These are phyloP conservation scores for Nylanderia fulva DNA, from an alignment of 1,140 invertebrate genomes.

Conservation along the genomic window DNA sequence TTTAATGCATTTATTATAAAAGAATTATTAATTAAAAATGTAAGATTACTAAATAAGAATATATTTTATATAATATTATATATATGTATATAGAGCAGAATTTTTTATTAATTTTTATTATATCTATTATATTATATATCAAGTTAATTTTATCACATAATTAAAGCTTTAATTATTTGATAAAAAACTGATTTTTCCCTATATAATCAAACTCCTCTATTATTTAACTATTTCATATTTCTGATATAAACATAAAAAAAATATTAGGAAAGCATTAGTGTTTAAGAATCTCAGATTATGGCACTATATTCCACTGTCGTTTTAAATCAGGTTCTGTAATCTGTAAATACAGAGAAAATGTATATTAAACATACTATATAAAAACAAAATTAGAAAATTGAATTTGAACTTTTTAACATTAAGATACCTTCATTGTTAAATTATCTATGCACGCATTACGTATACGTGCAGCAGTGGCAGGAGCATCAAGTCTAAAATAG, in stretches of 20 bases:
- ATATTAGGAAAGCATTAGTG: neutral
- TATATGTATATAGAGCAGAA: neutral
- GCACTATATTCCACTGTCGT: slow-evolving; percentile 75
- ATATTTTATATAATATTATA: too few species aligned
- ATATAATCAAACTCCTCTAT: neutral
- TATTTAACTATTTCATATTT: slow-evolving; percentile 7
- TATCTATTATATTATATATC: neutral
- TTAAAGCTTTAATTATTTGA: neutral
- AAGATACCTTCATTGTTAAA: slow-evolving; percentile 91
- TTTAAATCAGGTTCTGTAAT: slow-evolving; percentile 72
- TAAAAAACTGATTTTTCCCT: neutral
- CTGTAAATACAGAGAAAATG: slow-evolving; percentile 63
- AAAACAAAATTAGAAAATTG: neutral
- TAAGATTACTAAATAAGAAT: neutral
- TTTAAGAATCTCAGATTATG: slow-evolving; percentile 54
- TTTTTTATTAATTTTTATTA: neutral
- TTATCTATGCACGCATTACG: slow-evolving; percentile 95
- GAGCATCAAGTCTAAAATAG: slow-evolving; percentile 92
- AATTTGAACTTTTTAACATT: slow-evolving; percentile 2
- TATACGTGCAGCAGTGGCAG: slow-evolving; percentile 95
- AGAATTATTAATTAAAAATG: slow-evolving; percentile 13
- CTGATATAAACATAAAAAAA: slow-evolving; percentile 7
- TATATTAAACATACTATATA: slow-evolving; percentile 13
- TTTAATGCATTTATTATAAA: slow-evolving; percentile 81
- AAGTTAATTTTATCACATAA: slow-evolving; percentile 15